phyloP scores from a whole-genome alignment of 2,797 vertebrate genomes.

The Rachycentron canadum region DNA sequence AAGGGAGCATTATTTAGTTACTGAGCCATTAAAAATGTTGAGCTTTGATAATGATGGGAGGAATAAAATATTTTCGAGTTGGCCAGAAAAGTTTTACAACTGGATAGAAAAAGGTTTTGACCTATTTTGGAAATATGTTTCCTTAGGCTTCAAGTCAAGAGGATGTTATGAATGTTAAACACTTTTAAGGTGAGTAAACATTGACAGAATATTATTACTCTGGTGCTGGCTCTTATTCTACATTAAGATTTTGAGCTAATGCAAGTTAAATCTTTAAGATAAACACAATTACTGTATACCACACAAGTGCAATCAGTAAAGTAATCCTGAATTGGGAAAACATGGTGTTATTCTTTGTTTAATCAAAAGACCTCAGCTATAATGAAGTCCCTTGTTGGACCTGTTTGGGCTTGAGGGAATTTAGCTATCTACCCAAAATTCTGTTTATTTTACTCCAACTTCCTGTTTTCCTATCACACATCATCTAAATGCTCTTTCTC shows the following conservation, averaged over 20 bases:
- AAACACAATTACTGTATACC: conserved; percentile 40
- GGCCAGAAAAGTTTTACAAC: conserved; percentile 11
- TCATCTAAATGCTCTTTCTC: conserved; percentile 74
- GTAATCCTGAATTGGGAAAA: conserved; percentile 45
- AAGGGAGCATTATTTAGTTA: conserved; percentile 71
- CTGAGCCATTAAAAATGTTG: conserved; percentile 54
- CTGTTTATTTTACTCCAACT: conserved; percentile 76
- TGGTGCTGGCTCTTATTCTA: not conserved
- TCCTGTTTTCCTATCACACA: conserved; percentile 82
- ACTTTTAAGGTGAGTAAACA: conserved; percentile 19
- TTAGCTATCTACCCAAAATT: conserved; percentile 61
- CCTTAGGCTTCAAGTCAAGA: not conserved
- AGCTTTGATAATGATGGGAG: conserved; percentile 37
- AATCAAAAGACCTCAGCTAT: conserved; percentile 60
- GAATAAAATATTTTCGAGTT: conserved; percentile 36
- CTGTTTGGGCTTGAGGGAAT: conserved; percentile 59
- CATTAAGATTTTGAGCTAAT: conserved; percentile 11
- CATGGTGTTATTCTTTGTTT: conserved; percentile 67
- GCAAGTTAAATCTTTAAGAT: conserved; percentile 44
- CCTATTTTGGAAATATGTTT: conserved; percentile 2
- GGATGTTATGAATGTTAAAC: conserved; percentile 6
- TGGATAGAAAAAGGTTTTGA: conserved; percentile 11
- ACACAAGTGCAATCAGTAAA: conserved; percentile 46
- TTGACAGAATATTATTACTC: conserved; percentile 2
- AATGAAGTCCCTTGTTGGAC: conserved; percentile 68